A percentile compares a stretch with the other conserved stretches of the same genome.
Conservation (phyloP, 2,888 invertebrate genomes). For the Buathra laborator region DNA sequence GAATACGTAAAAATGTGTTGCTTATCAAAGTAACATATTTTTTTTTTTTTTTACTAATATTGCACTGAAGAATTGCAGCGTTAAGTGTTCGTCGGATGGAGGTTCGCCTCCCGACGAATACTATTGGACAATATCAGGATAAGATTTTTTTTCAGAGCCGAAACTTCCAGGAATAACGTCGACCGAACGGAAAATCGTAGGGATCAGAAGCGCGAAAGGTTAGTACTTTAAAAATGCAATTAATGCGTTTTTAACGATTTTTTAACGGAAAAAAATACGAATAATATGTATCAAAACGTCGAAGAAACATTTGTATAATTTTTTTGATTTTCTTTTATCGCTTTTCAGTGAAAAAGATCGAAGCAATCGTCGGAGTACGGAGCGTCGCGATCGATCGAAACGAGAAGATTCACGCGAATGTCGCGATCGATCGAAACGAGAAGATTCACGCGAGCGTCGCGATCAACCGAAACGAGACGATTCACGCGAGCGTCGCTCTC, state of each 20-base stretch:
- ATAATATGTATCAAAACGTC: neutral
- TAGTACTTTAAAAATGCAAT: conserved; percentile 9
- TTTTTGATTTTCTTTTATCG: neutral
- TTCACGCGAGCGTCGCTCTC: conserved; percentile 30
- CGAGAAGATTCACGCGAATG: neutral
- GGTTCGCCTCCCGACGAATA: conserved; percentile 44
- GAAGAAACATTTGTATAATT: neutral
- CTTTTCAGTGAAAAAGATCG: conserved; percentile 28
- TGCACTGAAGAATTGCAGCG: conserved; percentile 50
- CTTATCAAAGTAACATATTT: neutral
- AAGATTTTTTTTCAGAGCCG: conserved; percentile 47
- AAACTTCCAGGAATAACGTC: conserved; percentile 36
- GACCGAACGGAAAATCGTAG: conserved; percentile 32
- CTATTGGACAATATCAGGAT: conserved; percentile 50
- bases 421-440: conserved; percentile 28
- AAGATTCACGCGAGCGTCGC: conserved; percentile 17
- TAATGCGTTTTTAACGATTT: no score
- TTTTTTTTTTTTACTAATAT: neutral
- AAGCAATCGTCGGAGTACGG: neutral
- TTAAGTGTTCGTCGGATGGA: conserved; percentile 46
- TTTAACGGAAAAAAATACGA: no score
- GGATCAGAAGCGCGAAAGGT: conserved; percentile 45
- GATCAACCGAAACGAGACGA: conserved; percentile 20
- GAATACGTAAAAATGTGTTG: neutral
- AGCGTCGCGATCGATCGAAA: conserved; percentile 7